Percentiles rank a stretch among this genome's conserved stretches.
Evolutionary conservation across 2,888 invertebrate species (phyloP).

Genomic region (Barypeithes pellucidus): DNA sequence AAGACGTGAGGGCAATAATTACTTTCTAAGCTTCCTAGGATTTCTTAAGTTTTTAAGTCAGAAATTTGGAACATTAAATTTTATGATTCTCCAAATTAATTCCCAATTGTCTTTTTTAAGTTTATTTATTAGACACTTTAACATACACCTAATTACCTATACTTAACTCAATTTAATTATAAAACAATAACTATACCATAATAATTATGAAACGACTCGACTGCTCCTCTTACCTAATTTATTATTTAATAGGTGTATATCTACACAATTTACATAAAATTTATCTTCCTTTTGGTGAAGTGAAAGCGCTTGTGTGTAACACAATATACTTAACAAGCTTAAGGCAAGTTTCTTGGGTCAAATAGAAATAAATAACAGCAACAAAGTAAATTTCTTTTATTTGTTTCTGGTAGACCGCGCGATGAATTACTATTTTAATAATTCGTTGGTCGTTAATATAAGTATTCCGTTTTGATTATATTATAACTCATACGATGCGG

Average conservation of each 20-base stretch:
- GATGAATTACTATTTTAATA: neutral
- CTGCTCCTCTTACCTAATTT: slow-evolving; percentile 15
- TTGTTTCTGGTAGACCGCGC: neutral
- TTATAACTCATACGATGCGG: too few relatives aligned
- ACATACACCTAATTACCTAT: neutral
- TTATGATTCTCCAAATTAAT: too few relatives aligned
- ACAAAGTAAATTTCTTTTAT: neutral
- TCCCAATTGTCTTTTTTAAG: too few relatives aligned
- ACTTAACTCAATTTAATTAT: neutral
- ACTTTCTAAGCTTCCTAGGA: too few relatives aligned
- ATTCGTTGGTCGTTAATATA: too few relatives aligned
- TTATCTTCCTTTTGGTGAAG: slow-evolving; percentile 15
- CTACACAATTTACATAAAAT: slow-evolving; percentile 14
- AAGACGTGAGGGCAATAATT: too few relatives aligned
- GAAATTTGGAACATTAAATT: too few relatives aligned
- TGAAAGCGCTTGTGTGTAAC: slow-evolving; percentile 14
- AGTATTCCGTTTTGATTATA: too few relatives aligned
- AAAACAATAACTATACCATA: too few relatives aligned
- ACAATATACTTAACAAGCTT: neutral
- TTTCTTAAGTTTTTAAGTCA: too few relatives aligned
- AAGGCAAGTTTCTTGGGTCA: slow-evolving; percentile 4
- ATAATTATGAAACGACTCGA: neutral
- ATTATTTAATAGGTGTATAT: slow-evolving; percentile 5
- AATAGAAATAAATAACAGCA: neutral
- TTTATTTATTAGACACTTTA: too few relatives aligned